Conservation (phyloP, 1,140 invertebrate genomes). For the Hormaphis cornu region DNA sequence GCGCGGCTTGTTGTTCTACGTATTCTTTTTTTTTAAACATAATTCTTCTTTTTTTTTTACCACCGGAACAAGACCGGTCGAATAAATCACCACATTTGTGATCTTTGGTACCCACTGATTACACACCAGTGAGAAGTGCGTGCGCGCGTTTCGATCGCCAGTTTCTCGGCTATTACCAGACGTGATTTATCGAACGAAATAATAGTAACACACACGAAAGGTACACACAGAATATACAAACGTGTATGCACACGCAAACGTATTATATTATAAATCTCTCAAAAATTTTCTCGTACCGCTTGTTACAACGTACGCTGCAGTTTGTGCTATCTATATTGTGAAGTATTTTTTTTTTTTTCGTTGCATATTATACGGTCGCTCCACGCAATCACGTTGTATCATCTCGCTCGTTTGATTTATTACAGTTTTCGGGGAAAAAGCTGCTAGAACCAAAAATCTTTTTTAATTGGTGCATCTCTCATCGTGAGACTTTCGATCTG, state of each 20-base stretch:
- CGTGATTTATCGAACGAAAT: slow-evolving; percentile 30
- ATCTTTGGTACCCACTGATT: slow-evolving; percentile 23
- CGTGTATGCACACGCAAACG: no score
- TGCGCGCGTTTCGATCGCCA: neutral
- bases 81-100: slow-evolving; percentile 30
- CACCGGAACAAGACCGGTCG: slow-evolving; percentile 14
- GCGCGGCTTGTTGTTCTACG: neutral
- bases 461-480: slow-evolving; percentile 31
- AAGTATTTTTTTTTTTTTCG: no score
- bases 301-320: no score
- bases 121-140: neutral
- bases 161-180: slow-evolving; percentile 26
- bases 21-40: neutral
- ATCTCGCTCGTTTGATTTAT: slow-evolving; percentile 30
- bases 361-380: no score
- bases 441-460: slow-evolving; percentile 13
- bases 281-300: no score
- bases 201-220: slow-evolving; percentile 29
- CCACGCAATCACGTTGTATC: slow-evolving; percentile 22
- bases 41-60: neutral
- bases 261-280: no score
- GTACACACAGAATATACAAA: no score
- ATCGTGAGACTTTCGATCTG: neutral
- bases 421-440: neutral
- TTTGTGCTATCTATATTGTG: no score